phyloP scores from a whole-genome alignment of 2,888 invertebrate species.

The Pantelozetes paolii region DNA sequence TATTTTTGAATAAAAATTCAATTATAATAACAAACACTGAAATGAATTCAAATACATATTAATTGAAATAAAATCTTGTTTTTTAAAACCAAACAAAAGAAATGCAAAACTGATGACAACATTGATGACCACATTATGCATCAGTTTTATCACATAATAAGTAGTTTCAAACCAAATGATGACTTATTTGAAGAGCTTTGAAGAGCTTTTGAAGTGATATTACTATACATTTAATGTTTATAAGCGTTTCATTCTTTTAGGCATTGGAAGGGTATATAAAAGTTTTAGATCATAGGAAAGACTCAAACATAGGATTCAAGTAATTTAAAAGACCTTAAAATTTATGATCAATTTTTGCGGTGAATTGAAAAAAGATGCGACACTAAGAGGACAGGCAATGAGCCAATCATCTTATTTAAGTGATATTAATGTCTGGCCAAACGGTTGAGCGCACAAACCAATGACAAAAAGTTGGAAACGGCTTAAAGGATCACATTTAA shows the following conservation, averaged over 20 bases:
- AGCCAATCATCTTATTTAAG: constrained; percentile 36
- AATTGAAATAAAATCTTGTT: no score
- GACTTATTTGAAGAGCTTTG: neutral
- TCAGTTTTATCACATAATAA: no score
- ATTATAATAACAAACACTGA: no score
- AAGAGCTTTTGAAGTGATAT: neutral
- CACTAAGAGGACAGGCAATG: neutral
- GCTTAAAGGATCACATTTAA: constrained; percentile 29
- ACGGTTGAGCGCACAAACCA: constrained; percentile 28
- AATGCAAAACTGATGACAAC: no score
- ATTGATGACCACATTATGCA: no score
- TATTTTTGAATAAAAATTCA: no score
- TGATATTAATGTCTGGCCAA: constrained; percentile 26
- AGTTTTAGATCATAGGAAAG: neutral
- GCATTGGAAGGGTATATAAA: neutral
- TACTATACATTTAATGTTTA: neutral
- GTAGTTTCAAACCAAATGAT: neutral
- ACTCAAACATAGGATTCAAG: neutral
- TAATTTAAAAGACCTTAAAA: constrained; percentile 24
- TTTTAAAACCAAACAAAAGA: no score
- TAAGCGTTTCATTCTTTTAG: neutral
- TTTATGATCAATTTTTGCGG: constrained; percentile 22
- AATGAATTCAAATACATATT: no score
- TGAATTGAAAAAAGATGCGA: constrained; percentile 12
- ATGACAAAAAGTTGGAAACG: neutral